Percentiles rank a stretch among this genome's conserved stretches.
These are phyloP conservation scores for Laterallus jamaicensis DNA, from an alignment of 2,113 vertebrate genomes.

Conservation along the genomic window DNA sequence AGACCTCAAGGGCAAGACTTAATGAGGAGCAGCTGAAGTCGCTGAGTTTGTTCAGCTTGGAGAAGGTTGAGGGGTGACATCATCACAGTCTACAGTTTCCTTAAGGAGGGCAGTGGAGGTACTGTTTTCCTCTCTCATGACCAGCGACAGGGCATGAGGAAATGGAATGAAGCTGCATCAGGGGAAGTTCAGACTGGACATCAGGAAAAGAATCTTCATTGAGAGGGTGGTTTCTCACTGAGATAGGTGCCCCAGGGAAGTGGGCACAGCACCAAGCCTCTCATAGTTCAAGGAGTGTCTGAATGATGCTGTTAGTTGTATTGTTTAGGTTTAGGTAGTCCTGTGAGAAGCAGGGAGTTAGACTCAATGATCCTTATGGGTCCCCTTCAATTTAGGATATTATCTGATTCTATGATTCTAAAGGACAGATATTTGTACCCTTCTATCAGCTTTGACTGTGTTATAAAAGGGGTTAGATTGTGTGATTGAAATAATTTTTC, in stretches of 20 bases:
- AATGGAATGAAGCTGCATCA: neutral
- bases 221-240: fast-evolving
- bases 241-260: neutral
- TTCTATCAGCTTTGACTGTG: neutral
- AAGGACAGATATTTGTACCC: neutral
- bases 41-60: neutral
- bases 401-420: neutral
- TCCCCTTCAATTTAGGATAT: neutral
- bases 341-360: neutral
- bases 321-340: neutral
- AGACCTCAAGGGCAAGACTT: neutral
- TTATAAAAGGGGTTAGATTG: neutral
- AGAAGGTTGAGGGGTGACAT: neutral
- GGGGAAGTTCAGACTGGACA: neutral
- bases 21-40: fast-evolving
- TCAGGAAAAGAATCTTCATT: neutral
- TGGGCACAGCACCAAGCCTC: neutral
- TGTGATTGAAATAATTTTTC: neutral
- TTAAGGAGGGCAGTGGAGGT: fast-evolving
- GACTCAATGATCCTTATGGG: neutral
- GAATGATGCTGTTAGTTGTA: neutral
- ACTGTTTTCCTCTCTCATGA: neutral
- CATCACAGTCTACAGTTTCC: neutral
- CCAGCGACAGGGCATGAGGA: neutral
- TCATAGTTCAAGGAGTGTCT: neutral